phyloP scores from a whole-genome alignment of 2,797 vertebrate genomes.

The Gallirallus australis region DNA sequence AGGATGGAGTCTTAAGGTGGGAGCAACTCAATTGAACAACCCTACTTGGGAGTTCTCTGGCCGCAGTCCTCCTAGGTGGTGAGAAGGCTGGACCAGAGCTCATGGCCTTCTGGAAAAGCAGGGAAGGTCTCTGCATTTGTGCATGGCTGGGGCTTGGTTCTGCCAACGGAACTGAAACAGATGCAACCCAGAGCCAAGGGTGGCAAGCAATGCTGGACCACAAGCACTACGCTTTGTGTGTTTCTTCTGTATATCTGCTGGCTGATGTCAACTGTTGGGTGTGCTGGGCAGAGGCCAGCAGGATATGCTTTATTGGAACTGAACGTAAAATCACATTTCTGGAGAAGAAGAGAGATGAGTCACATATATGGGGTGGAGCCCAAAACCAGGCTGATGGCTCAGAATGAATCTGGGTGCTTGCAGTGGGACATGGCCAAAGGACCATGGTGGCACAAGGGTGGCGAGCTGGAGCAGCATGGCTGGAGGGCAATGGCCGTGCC shows the following conservation, averaged over 20 bases:
- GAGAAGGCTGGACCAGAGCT: not conserved
- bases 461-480: rapidly evolving
- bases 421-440: not conserved
- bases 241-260: not conserved
- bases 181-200: not conserved
- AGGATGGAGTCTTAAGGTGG: not conserved
- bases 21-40: not conserved
- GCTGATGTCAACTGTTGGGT: not conserved
- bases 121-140: not conserved
- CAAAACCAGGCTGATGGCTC: not conserved
- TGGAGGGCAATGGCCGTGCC: rapidly evolving
- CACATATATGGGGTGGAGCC: not conserved
- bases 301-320: not conserved
- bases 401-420: not conserved
- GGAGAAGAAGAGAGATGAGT: not conserved
- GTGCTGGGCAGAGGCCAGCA: not conserved
- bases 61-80: not conserved
- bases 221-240: not conserved
- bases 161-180: not conserved
- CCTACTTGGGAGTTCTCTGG: not conserved
- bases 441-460: not conserved
- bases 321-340: not conserved
- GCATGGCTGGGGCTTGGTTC: not conserved
- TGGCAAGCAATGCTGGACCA: not conserved
- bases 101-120: not conserved